Base-by-base conservation (phyloP, 2,888 invertebrate genomes). In the Adelognathus sp. region DNA sequence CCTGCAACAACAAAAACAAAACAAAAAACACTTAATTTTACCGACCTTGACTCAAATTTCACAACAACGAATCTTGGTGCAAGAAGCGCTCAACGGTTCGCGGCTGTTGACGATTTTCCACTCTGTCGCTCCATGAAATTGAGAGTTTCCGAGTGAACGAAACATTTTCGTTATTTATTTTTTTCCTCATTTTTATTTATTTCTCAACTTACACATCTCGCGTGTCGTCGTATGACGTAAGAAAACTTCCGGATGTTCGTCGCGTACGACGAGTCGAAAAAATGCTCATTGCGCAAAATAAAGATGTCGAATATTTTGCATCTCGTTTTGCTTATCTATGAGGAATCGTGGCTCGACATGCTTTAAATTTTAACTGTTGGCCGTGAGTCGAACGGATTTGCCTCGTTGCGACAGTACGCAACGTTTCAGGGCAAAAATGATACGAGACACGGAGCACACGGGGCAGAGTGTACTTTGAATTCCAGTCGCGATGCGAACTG, bases 1-100 rank as follows among this genome's bases (percentile, higher is more conserved):
- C 95, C 96, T 96, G 93, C 81, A 91, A 80, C 50, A 54, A 39
- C 31, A 50, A 56, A 41, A 56, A 46, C 63, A 29, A 24, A 7
- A 29, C 63, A 46, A 9, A 33, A 14, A 39, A 27, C 16, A 67
- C 72, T 76, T 18, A 46, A 33, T 21, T 46, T 41, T 67, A 66
- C 63, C 58, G 67, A 52, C 60, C 74, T 75, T 75, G 58, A 75
- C 58, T 29, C 56, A 16, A n/a, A 67, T 79, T 79, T 71, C 44
- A 21, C 33, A 66, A 58, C 41, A n/a, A n/a, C n/a, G 24, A 29
- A 36, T 11, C 7, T 7, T 61, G 21, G 11, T 11, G 9, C 33
- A 14, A 21, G 3, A 21, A 61, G 31, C 31, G 29, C 46, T 9
- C 16, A 36, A 60, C 50, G 33, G 9, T 58, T 29, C 6, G 44